phyloP scores from a whole-genome alignment of 1,140 invertebrate species.

The Leptinotarsa undecemlineata region DNA sequence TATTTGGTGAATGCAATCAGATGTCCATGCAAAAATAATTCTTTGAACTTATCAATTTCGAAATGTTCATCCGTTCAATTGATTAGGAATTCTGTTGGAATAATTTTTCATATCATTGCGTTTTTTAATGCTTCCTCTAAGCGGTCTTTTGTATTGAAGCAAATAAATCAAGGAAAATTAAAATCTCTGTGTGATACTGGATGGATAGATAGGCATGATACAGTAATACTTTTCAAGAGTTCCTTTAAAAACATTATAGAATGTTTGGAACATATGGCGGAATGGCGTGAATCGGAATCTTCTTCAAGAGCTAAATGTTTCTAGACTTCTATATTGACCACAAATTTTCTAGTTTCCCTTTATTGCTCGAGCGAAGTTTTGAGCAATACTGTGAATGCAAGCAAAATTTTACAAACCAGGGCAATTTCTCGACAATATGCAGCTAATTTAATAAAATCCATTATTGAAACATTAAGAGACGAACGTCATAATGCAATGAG shows the following conservation, averaged over 20 bases:
- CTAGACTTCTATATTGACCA: background rate
- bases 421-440: background rate
- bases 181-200: slow-evolving; percentile 5
- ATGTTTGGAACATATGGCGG: background rate
- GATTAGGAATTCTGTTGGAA: slow-evolving; percentile 36
- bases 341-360: background rate
- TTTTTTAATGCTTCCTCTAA: slow-evolving; percentile 46
- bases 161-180: background rate
- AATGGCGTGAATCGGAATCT: background rate
- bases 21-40: slow-evolving; percentile 43
- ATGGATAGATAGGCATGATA: slow-evolving; percentile 16
- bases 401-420: background rate
- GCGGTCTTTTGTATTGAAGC: slow-evolving; percentile 19
- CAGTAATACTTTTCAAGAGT: slow-evolving; percentile 1
- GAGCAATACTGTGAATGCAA: background rate
- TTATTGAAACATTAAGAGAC: background rate
- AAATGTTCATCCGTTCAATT: slow-evolving; percentile 33
- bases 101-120: slow-evolving; percentile 36
- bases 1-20: slow-evolving; percentile 32
- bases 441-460: background rate
- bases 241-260: slow-evolving; percentile 16
- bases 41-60: slow-evolving; percentile 41
- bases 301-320: background rate
- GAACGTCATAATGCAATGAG: background rate
- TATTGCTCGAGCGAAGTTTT: background rate